Base-by-base conservation (phyloP, 1,140 invertebrate genomes). In the Zaprionus capensis region DNA sequence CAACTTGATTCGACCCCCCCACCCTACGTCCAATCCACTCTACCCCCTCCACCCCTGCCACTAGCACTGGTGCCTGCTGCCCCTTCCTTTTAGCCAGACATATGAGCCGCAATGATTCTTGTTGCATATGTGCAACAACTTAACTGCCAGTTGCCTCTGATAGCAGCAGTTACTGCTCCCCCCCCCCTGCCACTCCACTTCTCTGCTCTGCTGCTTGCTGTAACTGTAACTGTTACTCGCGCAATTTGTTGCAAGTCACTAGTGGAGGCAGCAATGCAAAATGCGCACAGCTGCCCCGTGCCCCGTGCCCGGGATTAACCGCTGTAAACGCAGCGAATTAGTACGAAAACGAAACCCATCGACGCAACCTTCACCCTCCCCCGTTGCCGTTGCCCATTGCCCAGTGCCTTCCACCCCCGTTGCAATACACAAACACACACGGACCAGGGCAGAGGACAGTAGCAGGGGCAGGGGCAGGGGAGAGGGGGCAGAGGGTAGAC, bases 191-290 rank as follows among this genome's bases (percentile, higher is more conserved):
- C n/a, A 0, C 15, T n/a, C 1, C 0, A 0, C 28, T 1, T 1
- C 6, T 2, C 28, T n/a, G 38, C 14, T 41, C 15, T n/a, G 15
- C 38, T 41, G 14, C 38, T n/a, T 17, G 41, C 41, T 64, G 38
- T 49, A 55, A 24, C 17, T 53, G 62, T 68, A 46, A 55, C 57
- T 51, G 58, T 20, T 31, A 31, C 36, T 77, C 65, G 59, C 53
- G 38, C 82, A 87, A 86, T 87, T 86, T 80, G 82, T 82, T 86
- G 82, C 79, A 73, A 86, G 82, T 82, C 78, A 85, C 41, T n/a
- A 44, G 41, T 7, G 70, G 26, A 36, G 26, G 24, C 53, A 38
- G 38, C 31, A 46, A 72, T 66, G 77, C 78, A 68, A 87, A 87
- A 88, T 88, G 80, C 84, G 80, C 84, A 83, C 83, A 87, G 84